Percentiles rank a stretch among this genome's conserved stretches.
These are phyloP conservation scores for Silurus aristotelis DNA, from an alignment of 2,797 vertebrate genomes.

Conservation along the genomic window DNA sequence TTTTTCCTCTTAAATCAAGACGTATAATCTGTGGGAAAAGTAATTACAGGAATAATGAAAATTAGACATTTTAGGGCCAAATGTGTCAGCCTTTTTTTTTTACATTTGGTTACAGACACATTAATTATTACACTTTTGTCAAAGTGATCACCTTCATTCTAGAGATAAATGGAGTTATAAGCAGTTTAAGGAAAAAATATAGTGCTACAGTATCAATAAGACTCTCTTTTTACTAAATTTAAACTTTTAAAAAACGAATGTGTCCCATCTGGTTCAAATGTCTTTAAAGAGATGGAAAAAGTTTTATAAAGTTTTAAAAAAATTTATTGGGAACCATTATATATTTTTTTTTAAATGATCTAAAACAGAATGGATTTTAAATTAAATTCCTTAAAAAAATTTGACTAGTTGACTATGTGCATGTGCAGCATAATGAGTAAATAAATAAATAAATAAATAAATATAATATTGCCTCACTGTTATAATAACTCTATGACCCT, in stretches of 20 bases:
- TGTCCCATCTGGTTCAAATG: not conserved
- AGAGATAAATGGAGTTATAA: slow-evolving; percentile 24
- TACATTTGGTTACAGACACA: slow-evolving; percentile 14
- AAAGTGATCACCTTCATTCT: slow-evolving; percentile 49
- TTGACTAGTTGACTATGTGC: too few relatives aligned
- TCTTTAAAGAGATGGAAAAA: not conserved
- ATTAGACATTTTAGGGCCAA: slow-evolving; percentile 70
- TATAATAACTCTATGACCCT: slow-evolving; percentile 69
- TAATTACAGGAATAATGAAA: slow-evolving; percentile 79
- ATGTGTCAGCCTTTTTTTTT: slow-evolving; percentile 62
- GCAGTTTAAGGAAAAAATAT: slow-evolving; percentile 39
- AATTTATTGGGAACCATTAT: slow-evolving; percentile 33
- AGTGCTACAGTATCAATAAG: slow-evolving; percentile 28
- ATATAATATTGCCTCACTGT: slow-evolving; percentile 50
- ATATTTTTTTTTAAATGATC: too few relatives aligned
- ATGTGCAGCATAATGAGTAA: slow-evolving; percentile 55
- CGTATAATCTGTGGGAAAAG: slow-evolving; percentile 79
- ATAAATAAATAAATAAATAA: slow-evolving; percentile 8
- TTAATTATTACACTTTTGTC: slow-evolving; percentile 57
- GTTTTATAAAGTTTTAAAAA: too few relatives aligned
- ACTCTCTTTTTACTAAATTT: not conserved
- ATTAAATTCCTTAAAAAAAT: too few relatives aligned
- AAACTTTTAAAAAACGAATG: not conserved
- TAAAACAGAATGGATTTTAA: too few relatives aligned
- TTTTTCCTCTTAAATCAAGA: slow-evolving; percentile 75